Evolutionary conservation across 2,113 vertebrate genomes (phyloP).

Genomic region (Elephantulus edwardii): DNA sequence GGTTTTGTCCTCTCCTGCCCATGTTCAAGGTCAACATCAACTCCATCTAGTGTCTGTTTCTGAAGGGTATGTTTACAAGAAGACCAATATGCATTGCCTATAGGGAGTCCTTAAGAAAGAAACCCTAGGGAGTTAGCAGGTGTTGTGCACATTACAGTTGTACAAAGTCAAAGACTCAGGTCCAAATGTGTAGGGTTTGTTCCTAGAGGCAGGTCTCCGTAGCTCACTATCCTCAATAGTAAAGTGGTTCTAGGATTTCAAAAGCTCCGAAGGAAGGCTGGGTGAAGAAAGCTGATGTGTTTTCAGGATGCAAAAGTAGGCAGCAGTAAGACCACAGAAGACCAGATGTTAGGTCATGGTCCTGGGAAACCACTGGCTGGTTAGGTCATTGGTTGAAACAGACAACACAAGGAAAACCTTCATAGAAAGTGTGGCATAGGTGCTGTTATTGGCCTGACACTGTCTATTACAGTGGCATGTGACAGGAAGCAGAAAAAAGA

Average conservation of each 20-base stretch:
- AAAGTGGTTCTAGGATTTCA: neutral
- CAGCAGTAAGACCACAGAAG: neutral
- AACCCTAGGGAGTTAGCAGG: neutral
- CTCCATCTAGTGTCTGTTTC: neutral
- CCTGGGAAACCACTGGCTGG: neutral
- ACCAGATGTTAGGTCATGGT: neutral
- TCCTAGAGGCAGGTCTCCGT: neutral
- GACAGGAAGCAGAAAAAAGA: neutral
- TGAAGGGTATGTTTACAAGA: neutral
- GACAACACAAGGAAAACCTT: neutral
- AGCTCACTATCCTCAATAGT: neutral
- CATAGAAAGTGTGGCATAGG: neutral
- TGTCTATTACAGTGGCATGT: neutral
- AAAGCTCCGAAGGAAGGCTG: neutral
- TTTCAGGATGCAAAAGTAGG: neutral
- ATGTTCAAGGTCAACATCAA: neutral
- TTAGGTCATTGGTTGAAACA: neutral
- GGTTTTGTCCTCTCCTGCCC: neutral
- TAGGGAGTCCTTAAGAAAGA: neutral
- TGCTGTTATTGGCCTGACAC: neutral
- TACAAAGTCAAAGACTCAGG: neutral
- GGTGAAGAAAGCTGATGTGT: neutral
- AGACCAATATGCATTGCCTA: neutral
- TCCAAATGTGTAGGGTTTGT: neutral
- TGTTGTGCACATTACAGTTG: neutral